Evolutionary conservation across 2,888 invertebrate genomes (phyloP).

Genomic region (Scaptomyza flava): DNA sequence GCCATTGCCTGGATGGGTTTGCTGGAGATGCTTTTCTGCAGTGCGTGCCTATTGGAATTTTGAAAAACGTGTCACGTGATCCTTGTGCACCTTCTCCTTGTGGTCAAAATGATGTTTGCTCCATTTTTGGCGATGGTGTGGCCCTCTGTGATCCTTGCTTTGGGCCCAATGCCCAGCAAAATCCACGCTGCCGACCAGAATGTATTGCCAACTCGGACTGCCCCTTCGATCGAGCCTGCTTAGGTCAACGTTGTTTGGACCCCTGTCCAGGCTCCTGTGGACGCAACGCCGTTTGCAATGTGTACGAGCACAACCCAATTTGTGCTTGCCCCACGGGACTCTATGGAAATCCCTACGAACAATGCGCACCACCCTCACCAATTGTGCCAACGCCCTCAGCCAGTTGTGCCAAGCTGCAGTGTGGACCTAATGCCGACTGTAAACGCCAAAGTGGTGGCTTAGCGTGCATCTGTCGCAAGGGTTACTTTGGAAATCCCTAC

Average conservation of each 20-base stretch:
- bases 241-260: constrained; percentile 90
- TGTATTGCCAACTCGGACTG: constrained; percentile 93
- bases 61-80: constrained; percentile 87
- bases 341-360: constrained; percentile 91
- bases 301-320: constrained; percentile 90
- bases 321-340: constrained; percentile 89
- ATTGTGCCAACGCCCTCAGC: constrained; percentile 77
- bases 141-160: constrained; percentile 92
- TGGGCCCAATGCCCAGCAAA: constrained; percentile 88
- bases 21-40: constrained; percentile 92
- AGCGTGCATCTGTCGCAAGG: constrained; percentile 89
- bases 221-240: constrained; percentile 90
- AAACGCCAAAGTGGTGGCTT: constrained; percentile 87
- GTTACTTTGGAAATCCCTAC: constrained; percentile 92
- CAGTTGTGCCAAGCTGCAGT: constrained; percentile 89
- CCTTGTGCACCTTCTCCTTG: constrained; percentile 93
- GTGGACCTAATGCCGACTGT: constrained; percentile 91
- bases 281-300: constrained; percentile 89
- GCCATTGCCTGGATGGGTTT: constrained; percentile 90
- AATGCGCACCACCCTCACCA: constrained; percentile 87
- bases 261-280: constrained; percentile 93
- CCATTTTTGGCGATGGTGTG: constrained; percentile 89
- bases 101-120: constrained; percentile 88
- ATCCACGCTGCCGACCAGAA: constrained; percentile 92
- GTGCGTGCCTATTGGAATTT: constrained; percentile 86